These are phyloP conservation scores for Sphaeramia orbicularis DNA, from an alignment of 2,797 vertebrate genomes.

Conservation along the genomic window DNA sequence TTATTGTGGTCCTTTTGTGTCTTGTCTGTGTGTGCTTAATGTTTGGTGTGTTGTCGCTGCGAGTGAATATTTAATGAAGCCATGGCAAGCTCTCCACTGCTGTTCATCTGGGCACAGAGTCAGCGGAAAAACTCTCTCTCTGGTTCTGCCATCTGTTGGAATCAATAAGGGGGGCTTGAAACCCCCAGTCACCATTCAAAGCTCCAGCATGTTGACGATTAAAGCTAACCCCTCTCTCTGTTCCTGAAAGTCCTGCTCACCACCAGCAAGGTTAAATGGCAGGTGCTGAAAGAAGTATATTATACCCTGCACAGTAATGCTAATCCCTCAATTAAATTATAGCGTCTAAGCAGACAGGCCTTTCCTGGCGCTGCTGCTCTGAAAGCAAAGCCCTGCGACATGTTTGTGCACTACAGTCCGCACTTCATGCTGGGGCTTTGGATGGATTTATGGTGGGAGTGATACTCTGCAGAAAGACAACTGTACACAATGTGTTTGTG, in stretches of 20 bases:
- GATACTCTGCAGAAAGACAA: constrained; percentile 74
- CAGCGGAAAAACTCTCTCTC: constrained; percentile 78
- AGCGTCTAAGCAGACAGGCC: constrained; percentile 75
- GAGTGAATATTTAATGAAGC: constrained; percentile 83
- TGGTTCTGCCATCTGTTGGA: constrained; percentile 83
- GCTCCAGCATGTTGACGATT: constrained; percentile 79
- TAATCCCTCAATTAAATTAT: constrained; percentile 86
- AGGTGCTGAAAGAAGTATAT: constrained; percentile 80
- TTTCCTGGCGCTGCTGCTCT: constrained; percentile 62
- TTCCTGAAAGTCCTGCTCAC: constrained; percentile 74
- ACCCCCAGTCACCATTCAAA: constrained; percentile 68
- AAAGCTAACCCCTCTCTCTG: constrained; percentile 79
- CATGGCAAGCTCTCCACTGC: constrained; percentile 74
- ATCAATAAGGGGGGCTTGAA: constrained; percentile 79
- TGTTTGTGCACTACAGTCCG: constrained; percentile 70
- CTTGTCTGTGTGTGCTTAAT: constrained; percentile 62
- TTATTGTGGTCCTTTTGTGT: constrained; percentile 61
- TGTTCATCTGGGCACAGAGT: constrained; percentile 83
- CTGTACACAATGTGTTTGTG: constrained; percentile 77
- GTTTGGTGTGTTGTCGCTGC: constrained; percentile 68
- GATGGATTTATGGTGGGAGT: constrained; percentile 71
- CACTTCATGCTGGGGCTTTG: constrained; percentile 77
- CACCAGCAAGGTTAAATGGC: constrained; percentile 85
- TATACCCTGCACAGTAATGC: constrained; percentile 79
- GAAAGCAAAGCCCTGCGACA: constrained; percentile 66